phyloP scores from a whole-genome alignment of 2,797 vertebrate species.

The Diplodus puntazzo region DNA sequence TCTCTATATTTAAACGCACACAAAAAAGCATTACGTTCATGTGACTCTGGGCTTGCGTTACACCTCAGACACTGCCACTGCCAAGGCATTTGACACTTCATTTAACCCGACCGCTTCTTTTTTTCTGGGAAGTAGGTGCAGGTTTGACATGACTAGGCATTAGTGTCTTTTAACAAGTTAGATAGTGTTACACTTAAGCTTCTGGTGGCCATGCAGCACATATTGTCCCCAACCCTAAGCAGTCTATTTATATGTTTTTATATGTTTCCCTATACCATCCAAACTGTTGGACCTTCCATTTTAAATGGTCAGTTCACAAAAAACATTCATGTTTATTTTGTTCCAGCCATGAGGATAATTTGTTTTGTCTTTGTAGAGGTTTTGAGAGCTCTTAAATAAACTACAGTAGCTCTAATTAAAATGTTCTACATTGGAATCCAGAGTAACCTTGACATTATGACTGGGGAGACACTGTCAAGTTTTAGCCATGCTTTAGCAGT shows the following conservation, averaged over 20 bases:
- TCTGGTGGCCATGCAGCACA: slow-evolving; percentile 17
- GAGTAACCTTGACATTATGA: background rate
- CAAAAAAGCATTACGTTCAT: slow-evolving; percentile 66
- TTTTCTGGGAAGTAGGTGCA: slow-evolving; percentile 48
- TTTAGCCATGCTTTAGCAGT: background rate
- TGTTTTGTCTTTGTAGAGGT: background rate
- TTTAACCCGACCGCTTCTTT: slow-evolving; percentile 52
- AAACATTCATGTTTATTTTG: background rate
- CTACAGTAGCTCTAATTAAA: background rate
- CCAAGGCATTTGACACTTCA: slow-evolving; percentile 47
- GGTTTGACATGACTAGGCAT: slow-evolving; percentile 40
- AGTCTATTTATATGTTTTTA: slow-evolving; percentile 21
- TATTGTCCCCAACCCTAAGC: slow-evolving; percentile 2
- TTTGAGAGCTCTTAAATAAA: background rate
- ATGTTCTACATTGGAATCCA: background rate
- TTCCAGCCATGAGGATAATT: background rate
- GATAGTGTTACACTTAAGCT: slow-evolving; percentile 49
- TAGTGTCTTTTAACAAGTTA: slow-evolving; percentile 53
- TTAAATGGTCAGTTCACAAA: background rate
- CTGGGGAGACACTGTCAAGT: background rate
- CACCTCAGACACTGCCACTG: slow-evolving; percentile 33
- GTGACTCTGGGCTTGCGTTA: slow-evolving; percentile 64
- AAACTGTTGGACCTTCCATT: background rate
- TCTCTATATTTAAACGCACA: slow-evolving; percentile 77
- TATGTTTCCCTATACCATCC: background rate